Percentiles rank a stretch among this genome's conserved stretches.
Conservation (phyloP, 2,888 invertebrate genomes). For the Drosophila pseudotalamancana region DNA sequence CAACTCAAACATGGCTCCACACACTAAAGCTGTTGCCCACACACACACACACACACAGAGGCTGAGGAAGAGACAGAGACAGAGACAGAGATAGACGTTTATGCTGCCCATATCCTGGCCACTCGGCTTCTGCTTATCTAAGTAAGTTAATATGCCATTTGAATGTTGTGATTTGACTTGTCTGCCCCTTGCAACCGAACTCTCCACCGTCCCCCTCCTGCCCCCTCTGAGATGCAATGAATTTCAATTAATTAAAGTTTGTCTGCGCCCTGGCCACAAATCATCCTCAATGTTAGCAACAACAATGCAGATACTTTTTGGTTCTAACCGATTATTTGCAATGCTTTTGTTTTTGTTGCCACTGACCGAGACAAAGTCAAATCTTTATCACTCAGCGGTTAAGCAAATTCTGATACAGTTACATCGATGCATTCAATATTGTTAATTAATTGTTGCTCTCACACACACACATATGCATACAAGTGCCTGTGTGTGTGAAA, state of each 20-base stretch:
- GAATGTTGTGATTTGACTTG: conserved; percentile 56
- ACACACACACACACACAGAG: not conserved
- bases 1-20: conserved; percentile 27
- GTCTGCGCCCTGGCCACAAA: conserved; percentile 41
- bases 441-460: conserved; percentile 5
- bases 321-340: conserved; percentile 2
- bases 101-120: conserved; percentile 11
- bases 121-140: conserved; percentile 56
- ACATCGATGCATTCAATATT: not conserved
- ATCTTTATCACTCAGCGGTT: conserved; percentile 37
- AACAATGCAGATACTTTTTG: conserved; percentile 37
- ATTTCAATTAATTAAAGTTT: conserved; percentile 76
- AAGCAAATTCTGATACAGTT: conserved; percentile 7
- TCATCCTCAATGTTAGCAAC: conserved; percentile 24
- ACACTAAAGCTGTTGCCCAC: conserved; percentile 22
- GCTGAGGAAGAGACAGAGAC: not conserved
- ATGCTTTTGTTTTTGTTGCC: conserved; percentile 13
- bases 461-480: not conserved
- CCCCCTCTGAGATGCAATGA: conserved; percentile 49
- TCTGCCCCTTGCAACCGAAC: not conserved
- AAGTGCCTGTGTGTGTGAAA: not conserved
- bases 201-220: not conserved
- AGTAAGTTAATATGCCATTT: conserved; percentile 78
- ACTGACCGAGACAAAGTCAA: conserved; percentile 32
- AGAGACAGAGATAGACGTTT: not conserved